phyloP scores from a whole-genome alignment of 2,113 vertebrate genomes.

The Phrynosoma blainvillii region DNA sequence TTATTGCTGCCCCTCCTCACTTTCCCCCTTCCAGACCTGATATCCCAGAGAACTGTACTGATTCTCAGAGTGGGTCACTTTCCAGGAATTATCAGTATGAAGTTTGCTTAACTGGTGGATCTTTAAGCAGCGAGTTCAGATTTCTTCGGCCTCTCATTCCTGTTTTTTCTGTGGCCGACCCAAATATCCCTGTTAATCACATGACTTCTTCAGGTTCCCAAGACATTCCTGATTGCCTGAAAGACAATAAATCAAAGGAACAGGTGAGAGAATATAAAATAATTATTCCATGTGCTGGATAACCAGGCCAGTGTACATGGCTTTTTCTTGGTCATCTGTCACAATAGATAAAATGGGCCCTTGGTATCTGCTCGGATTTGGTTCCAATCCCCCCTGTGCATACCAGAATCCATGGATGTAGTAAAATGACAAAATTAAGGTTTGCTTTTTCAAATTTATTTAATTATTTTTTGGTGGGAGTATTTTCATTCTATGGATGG shows the following conservation, averaged over 20 bases:
- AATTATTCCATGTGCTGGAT: too few relatives aligned
- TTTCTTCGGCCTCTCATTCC: slow-evolving; percentile 72
- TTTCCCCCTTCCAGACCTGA: slow-evolving; percentile 3
- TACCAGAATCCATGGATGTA: too few relatives aligned
- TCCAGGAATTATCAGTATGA: slow-evolving; percentile 62
- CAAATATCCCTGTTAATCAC: slow-evolving; percentile 43
- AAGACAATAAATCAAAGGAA: background rate
- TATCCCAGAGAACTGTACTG: background rate
- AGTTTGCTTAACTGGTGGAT: slow-evolving; percentile 66
- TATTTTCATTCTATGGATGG: too few relatives aligned
- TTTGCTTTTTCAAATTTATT: too few relatives aligned
- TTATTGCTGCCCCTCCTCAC: slow-evolving; percentile 19
- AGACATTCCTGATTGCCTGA: background rate
- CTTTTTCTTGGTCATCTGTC: too few relatives aligned
- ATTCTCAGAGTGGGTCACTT: slow-evolving; percentile 43
- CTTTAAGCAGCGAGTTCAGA: slow-evolving; percentile 70
- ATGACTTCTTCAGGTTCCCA: slow-evolving; percentile 15
- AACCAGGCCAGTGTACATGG: too few relatives aligned
- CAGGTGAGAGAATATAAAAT: background rate
- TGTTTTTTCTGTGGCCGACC: slow-evolving; percentile 59
- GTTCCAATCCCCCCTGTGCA: too few relatives aligned
- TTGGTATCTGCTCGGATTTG: too few relatives aligned
- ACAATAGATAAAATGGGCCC: too few relatives aligned
- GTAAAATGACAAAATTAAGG: too few relatives aligned
- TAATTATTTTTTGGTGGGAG: too few relatives aligned